Evolutionary conservation across 2,888 invertebrate species (phyloP).

Genomic region (Byasa hedistus): DNA sequence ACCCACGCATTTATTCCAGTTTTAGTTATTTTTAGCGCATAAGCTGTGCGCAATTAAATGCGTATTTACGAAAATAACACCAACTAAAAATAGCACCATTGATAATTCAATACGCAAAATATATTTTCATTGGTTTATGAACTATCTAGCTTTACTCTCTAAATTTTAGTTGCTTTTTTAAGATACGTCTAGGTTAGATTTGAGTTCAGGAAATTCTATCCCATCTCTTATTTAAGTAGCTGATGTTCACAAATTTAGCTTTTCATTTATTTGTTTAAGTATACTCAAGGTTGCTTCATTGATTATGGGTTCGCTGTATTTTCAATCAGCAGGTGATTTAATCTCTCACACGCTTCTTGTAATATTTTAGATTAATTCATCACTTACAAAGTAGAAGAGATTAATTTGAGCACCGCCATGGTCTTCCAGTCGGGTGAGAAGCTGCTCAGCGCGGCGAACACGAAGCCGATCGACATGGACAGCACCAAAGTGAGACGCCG

Average conservation of each 20-base stretch:
- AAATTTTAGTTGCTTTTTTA: too few species aligned
- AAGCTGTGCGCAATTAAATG: conserved; percentile 6
- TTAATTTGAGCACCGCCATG: conserved; percentile 66
- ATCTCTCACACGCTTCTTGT: too few species aligned
- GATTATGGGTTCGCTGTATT: too few species aligned
- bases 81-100: conserved; percentile 4
- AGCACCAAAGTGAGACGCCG: conserved; percentile 62
- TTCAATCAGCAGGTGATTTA: too few species aligned
- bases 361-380: not conserved
- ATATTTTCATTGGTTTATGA: not conserved
- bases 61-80: conserved; percentile 15
- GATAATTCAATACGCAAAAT: not conserved
- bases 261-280: too few species aligned
- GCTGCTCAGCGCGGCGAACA: conserved; percentile 67
- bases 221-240: too few species aligned
- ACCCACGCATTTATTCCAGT: conserved; percentile 2
- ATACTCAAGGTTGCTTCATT: too few species aligned
- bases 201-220: too few species aligned
- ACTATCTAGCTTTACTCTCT: too few species aligned
- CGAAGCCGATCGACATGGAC: conserved; percentile 70
- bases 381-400: conserved; percentile 74
- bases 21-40: conserved; percentile 13
- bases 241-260: too few species aligned
- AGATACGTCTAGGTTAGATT: too few species aligned
- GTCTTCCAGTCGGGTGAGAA: conserved; percentile 66